Base-by-base conservation (phyloP, 2,797 vertebrate species). In the Oreochromis grahami region DNA sequence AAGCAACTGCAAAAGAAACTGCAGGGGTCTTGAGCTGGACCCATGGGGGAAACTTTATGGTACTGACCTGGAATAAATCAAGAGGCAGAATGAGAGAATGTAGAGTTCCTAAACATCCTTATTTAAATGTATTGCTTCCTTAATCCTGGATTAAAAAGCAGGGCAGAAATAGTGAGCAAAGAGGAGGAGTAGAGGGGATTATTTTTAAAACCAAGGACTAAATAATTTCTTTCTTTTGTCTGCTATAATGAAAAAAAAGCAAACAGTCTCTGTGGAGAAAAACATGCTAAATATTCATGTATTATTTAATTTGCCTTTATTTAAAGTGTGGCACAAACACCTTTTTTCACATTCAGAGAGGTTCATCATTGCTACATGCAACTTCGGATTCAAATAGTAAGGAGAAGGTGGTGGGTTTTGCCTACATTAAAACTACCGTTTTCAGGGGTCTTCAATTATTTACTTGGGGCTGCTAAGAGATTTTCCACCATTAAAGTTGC, bases 401-500 rank as follows among this genome's bases (percentile, higher is more conserved):
- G 29, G 29, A 34, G 60, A n/a, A 83, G 56, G 70, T 63, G 63
- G 79, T 63, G 70, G 43, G 38, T 83, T 84, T 80, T 68, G 51
- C 7, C 52, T 51, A 48, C 60, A 56, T 86, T 79, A 79, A 85
- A 83, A 76, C 17, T 79, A 86, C 82, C 29, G 15, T 90, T 94
- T 94, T 93, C 83, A 86, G 79, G 68, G 50, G 53, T 90, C 4
- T 81, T 94, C 90, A 93, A 95, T 78, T 93, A 95, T 95, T 95
- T 90, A 95, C 93, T 77, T 76, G 82, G 9, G 84, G 85, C 91
- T 76, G 87, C 83, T 45, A 80, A 91, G 82, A 92, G 85, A 94
- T 94, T 94, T 94, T 92, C 85, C 80, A 51, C 60, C 82, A 94
- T 95, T 92, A 95, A 96, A 93, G 41, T 91, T 95, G 91, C 83